phyloP scores from a whole-genome alignment of 2,888 invertebrate genomes.

The Ellobium chinense region DNA sequence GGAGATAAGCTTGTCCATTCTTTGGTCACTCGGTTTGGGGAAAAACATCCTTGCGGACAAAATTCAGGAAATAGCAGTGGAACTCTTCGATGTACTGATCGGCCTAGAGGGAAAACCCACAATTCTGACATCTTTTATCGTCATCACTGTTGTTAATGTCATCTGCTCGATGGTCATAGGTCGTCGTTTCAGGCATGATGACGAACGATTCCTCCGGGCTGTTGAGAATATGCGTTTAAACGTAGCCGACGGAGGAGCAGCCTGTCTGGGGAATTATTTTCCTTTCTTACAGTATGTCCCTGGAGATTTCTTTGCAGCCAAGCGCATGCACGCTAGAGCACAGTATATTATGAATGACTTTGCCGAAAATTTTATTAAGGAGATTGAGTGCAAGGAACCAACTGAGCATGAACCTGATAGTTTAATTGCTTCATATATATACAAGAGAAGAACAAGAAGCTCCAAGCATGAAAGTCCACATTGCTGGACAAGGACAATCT shows the following conservation, averaged over 20 bases:
- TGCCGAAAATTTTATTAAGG: background rate
- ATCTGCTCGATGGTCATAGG: slow-evolving; percentile 7
- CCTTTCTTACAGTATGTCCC: slow-evolving; percentile 6
- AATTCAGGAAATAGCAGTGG: background rate
- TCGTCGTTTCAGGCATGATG: background rate
- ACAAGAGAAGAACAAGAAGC: slow-evolving; percentile 16
- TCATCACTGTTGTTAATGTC: background rate
- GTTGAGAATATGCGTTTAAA: background rate
- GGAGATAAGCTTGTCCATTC: too few relatives aligned
- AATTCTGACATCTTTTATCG: background rate
- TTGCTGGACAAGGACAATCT: slow-evolving; percentile 11
- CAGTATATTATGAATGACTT: background rate
- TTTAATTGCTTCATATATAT: slow-evolving; percentile 2
- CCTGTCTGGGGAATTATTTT: background rate
- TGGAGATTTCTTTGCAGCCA: slow-evolving; percentile 30
- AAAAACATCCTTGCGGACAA: background rate
- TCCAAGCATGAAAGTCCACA: background rate
- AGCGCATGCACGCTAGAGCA: background rate
- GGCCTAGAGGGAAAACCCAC: slow-evolving; percentile 2
- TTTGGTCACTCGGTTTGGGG: too few relatives aligned
- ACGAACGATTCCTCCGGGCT: background rate
- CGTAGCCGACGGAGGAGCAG: background rate
- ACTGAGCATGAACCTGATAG: background rate
- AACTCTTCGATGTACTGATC: background rate
- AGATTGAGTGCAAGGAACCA: background rate